phyloP scores from a whole-genome alignment of 1,140 invertebrate genomes.

The Brachystomella parvula region DNA sequence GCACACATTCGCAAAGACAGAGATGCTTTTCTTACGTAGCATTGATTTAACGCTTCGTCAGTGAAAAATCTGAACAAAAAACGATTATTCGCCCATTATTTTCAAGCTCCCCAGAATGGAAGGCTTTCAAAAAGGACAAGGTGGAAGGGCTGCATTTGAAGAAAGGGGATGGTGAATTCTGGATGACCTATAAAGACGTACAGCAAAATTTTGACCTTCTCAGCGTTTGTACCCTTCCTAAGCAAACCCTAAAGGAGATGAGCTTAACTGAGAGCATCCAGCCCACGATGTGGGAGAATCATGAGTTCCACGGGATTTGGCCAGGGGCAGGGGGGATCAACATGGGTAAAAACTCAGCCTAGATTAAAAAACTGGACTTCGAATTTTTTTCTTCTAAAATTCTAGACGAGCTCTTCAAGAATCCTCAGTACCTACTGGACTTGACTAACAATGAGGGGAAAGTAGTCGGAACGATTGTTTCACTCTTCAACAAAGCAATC shows the following conservation, averaged over 20 bases:
- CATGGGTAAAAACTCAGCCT: background rate
- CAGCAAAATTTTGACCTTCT: background rate
- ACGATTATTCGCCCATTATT: too few relatives aligned
- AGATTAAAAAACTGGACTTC: background rate
- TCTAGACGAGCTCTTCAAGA: constrained; percentile 1
- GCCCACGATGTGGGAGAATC: background rate
- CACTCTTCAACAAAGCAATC: background rate
- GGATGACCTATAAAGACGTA: background rate
- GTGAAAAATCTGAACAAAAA: too few relatives aligned
- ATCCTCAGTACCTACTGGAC: background rate
- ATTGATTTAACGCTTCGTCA: too few relatives aligned
- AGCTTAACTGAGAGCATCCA: background rate
- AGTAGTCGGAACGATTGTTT: background rate
- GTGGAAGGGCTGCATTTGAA: background rate
- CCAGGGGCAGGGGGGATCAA: background rate
- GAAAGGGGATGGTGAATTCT: background rate
- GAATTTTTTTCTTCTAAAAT: background rate
- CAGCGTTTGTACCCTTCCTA: background rate
- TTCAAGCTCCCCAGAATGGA: background rate
- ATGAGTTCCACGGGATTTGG: background rate
- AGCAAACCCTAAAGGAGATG: background rate
- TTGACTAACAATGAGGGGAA: background rate
- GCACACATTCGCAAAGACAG: too few relatives aligned
- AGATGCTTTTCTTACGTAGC: too few relatives aligned
- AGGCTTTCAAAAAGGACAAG: background rate